phyloP scores from a whole-genome alignment of 2,797 vertebrate genomes.

The Mus minutoides region DNA sequence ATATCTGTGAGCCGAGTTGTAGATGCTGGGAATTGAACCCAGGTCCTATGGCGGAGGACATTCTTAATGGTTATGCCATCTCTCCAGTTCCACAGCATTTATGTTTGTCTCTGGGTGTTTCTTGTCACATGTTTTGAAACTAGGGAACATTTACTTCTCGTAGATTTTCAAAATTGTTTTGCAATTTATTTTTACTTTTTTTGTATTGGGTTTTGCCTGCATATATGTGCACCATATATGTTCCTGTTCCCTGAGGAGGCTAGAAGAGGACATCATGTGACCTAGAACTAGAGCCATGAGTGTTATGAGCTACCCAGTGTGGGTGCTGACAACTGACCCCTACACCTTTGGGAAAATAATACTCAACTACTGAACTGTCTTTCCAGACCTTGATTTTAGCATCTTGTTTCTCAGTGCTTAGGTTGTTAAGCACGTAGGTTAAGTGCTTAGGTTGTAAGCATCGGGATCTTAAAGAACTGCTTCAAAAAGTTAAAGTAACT shows the following conservation, averaged over 20 bases:
- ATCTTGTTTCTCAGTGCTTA: conserved; percentile 8
- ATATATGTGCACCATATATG: no score
- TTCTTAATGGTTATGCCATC: neutral
- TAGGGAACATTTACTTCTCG: neutral
- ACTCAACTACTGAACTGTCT: neutral
- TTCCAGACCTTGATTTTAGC: neutral
- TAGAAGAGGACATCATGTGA: neutral
- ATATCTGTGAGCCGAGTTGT: neutral
- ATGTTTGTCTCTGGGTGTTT: neutral
- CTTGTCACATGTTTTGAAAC: conserved; percentile 48
- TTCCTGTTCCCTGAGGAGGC: neutral
- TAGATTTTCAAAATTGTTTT: neutral
- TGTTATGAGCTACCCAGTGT: no score
- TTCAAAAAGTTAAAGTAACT: conserved; percentile 29
- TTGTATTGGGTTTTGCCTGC: neutral
- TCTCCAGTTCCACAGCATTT: neutral
- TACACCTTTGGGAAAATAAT: neutral
- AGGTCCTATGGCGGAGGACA: neutral
- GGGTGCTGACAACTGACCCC: neutral
- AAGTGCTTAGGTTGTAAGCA: neutral
- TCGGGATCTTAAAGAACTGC: neutral
- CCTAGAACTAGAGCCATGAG: neutral
- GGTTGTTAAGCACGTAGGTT: no score
- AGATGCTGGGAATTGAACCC: neutral
- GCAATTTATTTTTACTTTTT: neutral